Conservation (phyloP, 2,888 invertebrate genomes). For the Diabrotica balteata region DNA sequence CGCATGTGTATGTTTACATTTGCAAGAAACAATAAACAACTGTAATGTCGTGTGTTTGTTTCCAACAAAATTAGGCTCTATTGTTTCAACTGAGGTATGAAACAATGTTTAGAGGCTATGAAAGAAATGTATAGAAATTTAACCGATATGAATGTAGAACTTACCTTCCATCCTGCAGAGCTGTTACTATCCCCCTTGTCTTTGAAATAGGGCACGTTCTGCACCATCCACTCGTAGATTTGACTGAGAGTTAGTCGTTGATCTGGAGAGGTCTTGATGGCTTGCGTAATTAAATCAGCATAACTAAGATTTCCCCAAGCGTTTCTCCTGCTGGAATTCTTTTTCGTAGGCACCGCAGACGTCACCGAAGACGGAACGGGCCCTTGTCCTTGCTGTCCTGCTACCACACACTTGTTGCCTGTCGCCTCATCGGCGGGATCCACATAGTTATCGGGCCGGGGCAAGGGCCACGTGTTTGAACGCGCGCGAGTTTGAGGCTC, state of each 20-base stretch:
- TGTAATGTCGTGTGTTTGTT: no score
- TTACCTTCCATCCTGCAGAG: slow-evolving; percentile 99
- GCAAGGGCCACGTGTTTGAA: slow-evolving; percentile 98
- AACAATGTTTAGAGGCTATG: no score
- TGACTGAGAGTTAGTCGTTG: slow-evolving; percentile 96
- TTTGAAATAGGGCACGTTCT: slow-evolving; percentile 99
- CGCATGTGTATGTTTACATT: no score
- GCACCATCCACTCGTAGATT: slow-evolving; percentile 99
- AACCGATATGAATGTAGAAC: slow-evolving; percentile 46
- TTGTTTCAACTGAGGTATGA: no score
- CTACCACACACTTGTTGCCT: slow-evolving; percentile 68
- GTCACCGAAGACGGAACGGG: slow-evolving; percentile 55
- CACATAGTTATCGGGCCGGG: slow-evolving; percentile 86
- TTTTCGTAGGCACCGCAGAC: slow-evolving; percentile 69
- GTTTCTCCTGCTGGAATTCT: slow-evolving; percentile 93
- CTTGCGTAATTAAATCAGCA: slow-evolving; percentile 99
- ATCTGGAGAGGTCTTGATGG: slow-evolving; percentile 95
- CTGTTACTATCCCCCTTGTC: slow-evolving; percentile 99
- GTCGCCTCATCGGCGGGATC: slow-evolving; percentile 60
- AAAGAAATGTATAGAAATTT: no score
- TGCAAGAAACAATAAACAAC: background rate
- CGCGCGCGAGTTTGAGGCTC: slow-evolving; percentile 92
- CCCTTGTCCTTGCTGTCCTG: slow-evolving; percentile 65
- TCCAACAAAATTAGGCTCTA: no score
- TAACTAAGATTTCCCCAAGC: slow-evolving; percentile 99